Evolutionary conservation across 2,113 vertebrate species (phyloP).

Genomic region (Machaerirhynchus nigripectus): DNA sequence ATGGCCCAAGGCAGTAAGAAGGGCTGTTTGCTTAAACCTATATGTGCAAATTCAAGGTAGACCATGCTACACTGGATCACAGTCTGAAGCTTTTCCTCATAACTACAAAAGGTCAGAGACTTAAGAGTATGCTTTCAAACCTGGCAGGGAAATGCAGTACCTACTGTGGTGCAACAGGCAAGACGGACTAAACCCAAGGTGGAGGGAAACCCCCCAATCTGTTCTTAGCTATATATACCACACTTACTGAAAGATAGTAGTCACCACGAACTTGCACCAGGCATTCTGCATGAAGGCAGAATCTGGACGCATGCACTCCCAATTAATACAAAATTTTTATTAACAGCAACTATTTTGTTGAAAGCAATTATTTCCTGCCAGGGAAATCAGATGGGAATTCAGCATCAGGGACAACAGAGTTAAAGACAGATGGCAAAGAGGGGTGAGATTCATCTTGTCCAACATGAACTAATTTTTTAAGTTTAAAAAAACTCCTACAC

Average conservation of each 20-base stretch:
- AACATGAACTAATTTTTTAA: neutral
- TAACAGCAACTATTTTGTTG: neutral
- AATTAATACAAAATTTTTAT: neutral
- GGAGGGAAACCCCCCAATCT: neutral
- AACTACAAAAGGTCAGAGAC: neutral
- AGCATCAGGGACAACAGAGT: slow-evolving; percentile 52
- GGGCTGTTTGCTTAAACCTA: neutral
- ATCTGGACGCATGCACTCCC: neutral
- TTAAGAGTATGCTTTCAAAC: neutral
- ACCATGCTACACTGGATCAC: neutral
- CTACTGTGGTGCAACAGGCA: neutral
- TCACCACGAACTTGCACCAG: neutral
- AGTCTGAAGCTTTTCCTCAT: neutral
- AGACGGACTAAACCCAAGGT: neutral
- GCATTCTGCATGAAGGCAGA: neutral
- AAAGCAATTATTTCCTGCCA: slow-evolving; percentile 49
- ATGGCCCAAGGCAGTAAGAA: slow-evolving; percentile 12
- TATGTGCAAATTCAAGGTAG: slow-evolving; percentile 27
- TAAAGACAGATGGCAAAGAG: slow-evolving; percentile 58
- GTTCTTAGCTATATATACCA: neutral
- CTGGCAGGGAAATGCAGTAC: neutral
- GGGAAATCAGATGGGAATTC: slow-evolving; percentile 50
- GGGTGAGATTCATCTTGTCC: slow-evolving; percentile 38
- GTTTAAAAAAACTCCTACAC: neutral
- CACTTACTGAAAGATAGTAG: neutral